Base-by-base conservation (phyloP, 1,140 invertebrate species). In the Pseudomyrmex flavicornis region DNA sequence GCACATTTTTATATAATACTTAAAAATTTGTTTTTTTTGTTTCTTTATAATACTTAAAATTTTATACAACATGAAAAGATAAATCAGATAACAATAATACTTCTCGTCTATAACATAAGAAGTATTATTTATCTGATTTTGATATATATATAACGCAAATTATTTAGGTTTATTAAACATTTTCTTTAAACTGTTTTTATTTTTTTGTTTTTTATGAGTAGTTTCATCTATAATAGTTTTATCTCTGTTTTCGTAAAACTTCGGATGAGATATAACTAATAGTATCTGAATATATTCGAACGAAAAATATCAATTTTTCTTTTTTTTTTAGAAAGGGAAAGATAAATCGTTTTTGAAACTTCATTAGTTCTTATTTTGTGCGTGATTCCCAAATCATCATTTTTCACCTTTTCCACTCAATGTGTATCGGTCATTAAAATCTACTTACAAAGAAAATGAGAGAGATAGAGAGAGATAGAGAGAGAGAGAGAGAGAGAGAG, bases 381-480 rank as follows among this genome's bases (percentile, higher is more conserved):
- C 22, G 17, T 10, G n/a, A 50, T 69, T 79, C 69, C 20, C 54
- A 2, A 69, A 80, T 50, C 15, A n/a, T 80, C 54, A 79, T 48
- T 48, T 4, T 35, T 70, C 68, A 20, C 8, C 15, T 17, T 8
- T 2, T 1, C 0, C n/a, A 15, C 44, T 20, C 26, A 46, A 58
- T 15, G 35, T 58, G 22, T 46, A 80, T 70, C 12, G 20, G 59
- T 69, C 35, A 69, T 17, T 59, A 12, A 8, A 17, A 17, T 48
- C 54, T 80, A 80, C 54, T 65, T 80, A 54, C 20, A 9, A 50
- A 48, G 54, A 12, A 1, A 35, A 5, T 5, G 35, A 35, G 3
- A 35, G 26, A 35, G 26, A 48, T 4, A 26, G 26, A 26, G 2
- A 26, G 26, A 26, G 26, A 26, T 2, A 26, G 26, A 26, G 26